Conservation (phyloP, 2,113 vertebrate species). For the Festucalex cinctus region DNA sequence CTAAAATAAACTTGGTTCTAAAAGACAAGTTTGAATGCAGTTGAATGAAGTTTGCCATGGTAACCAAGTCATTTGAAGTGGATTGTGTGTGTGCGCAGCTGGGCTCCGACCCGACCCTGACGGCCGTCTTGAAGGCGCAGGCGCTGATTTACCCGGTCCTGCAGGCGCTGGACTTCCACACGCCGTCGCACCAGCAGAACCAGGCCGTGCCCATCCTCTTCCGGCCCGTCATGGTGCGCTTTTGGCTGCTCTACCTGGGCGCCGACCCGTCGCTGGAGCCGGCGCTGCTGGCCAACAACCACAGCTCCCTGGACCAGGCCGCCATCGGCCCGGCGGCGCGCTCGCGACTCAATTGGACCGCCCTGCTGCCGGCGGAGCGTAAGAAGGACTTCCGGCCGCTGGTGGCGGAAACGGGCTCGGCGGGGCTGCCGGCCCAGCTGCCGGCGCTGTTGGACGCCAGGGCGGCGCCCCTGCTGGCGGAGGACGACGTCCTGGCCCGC, state of each 20-base stretch:
- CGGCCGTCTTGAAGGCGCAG: constrained; percentile 80
- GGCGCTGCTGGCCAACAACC: constrained; percentile 85
- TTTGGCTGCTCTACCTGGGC: constrained; percentile 89
- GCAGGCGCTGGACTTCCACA: constrained; percentile 92
- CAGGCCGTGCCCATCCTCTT: constrained; percentile 81
- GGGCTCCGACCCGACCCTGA: constrained; percentile 64
- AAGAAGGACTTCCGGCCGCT: constrained; percentile 80
- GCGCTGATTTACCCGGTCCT: constrained; percentile 91
- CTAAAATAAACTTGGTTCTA: too few species aligned
- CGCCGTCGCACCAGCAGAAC: constrained; percentile 93
- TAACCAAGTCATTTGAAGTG: too few species aligned
- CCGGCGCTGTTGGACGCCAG: constrained; percentile 80
- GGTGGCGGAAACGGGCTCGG: constrained; percentile 64
- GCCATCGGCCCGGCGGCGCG: constrained; percentile 54
- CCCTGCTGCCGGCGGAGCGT: constrained; percentile 73
- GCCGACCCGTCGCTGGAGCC: constrained; percentile 73
- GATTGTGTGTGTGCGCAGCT: constrained; percentile 69
- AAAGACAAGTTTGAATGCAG: too few species aligned
- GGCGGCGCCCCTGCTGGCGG: constrained; percentile 82
- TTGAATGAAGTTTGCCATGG: too few species aligned
- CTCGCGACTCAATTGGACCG: constrained; percentile 81
- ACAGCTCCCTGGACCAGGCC: constrained; percentile 80
- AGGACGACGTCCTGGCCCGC: constrained; percentile 66
- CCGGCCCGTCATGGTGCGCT: constrained; percentile 80
- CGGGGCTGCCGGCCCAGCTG: constrained; percentile 69